Evolutionary conservation across 2,797 vertebrate species (phyloP).

Genomic region (Threskiornis aethiopicus): DNA sequence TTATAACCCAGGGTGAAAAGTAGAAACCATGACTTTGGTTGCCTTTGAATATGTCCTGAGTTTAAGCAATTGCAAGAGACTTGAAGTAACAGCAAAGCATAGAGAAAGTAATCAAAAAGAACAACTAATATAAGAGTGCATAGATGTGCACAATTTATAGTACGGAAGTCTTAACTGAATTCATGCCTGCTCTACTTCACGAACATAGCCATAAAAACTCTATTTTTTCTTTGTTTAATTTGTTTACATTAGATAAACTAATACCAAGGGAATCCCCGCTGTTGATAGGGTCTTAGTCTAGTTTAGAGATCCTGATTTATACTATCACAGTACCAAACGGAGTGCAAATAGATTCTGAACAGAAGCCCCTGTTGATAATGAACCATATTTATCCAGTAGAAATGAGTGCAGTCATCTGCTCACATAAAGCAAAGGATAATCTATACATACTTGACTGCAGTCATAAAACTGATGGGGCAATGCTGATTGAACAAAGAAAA

Average conservation of each 20-base stretch:
- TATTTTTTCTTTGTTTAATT: background rate
- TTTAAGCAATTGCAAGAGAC: background rate
- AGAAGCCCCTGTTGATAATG: background rate
- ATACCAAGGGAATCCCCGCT: background rate
- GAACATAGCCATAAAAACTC: background rate
- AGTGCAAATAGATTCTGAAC: background rate
- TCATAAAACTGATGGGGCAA: background rate
- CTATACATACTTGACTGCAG: background rate
- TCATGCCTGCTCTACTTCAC: background rate
- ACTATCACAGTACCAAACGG: background rate
- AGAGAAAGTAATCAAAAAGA: background rate
- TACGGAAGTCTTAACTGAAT: background rate
- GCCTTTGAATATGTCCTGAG: background rate
- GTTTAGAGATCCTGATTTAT: background rate
- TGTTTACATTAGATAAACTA: background rate
- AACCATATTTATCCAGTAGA: background rate
- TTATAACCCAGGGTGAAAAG: background rate
- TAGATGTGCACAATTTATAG: background rate
- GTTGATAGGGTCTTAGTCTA: background rate
- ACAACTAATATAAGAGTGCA: background rate
- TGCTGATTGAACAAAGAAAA: background rate
- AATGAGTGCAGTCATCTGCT: background rate
- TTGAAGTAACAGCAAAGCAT: background rate
- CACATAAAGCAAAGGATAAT: background rate
- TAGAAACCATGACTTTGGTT: background rate